Base-by-base conservation (phyloP, 2,888 invertebrate species). In the Acronicta psi region DNA sequence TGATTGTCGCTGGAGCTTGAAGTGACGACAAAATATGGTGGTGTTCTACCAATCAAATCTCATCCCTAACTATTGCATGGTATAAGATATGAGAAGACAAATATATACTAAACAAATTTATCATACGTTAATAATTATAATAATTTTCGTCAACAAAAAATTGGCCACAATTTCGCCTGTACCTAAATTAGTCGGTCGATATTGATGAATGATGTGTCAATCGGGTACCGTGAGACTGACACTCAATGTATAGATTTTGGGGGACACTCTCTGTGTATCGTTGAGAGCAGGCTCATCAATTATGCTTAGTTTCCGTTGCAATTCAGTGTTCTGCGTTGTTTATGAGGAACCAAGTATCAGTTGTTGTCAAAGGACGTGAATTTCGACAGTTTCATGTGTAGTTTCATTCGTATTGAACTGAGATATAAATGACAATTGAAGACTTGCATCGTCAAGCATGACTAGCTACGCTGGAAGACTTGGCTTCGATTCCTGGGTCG, bases 271-370 rank as follows among this genome's bases (percentile, higher is more conserved):
- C 50, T 37, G 56, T 40, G 67, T 45, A 52, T 13, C 50, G 59
- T 68, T 70, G 57, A 68, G 53, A 53, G 45, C 46, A 49, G 50
- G 38, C 60, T 63, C 60, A 73, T 73, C 60, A 73, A 74, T 73
- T 68, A 67, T 55, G 60, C 63, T 63, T 68, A 68, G 74, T 59
- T 60, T 59, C 56, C 54, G 61, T 59, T 59, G 58, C 56, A 67
- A 45, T 70, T 56, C 52, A 42, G 63, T 46, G 54, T 55, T 59
- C 57, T 54, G n/a, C 37, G 25, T 60, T 63, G 67, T 67, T 70
- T 62, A 66, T 53, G 50, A 40, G 44, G 47, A 41, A 45, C 29
- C 38, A 38, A 50, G 50, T 55, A 55, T 36, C 42, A 16, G 17
- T 40, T 47, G 54, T 31, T 14, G 16, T n/a, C 36, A 63, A 18